These are phyloP conservation scores for Trinectes maculatus DNA, from an alignment of 2,113 vertebrate genomes.

Conservation along the genomic window DNA sequence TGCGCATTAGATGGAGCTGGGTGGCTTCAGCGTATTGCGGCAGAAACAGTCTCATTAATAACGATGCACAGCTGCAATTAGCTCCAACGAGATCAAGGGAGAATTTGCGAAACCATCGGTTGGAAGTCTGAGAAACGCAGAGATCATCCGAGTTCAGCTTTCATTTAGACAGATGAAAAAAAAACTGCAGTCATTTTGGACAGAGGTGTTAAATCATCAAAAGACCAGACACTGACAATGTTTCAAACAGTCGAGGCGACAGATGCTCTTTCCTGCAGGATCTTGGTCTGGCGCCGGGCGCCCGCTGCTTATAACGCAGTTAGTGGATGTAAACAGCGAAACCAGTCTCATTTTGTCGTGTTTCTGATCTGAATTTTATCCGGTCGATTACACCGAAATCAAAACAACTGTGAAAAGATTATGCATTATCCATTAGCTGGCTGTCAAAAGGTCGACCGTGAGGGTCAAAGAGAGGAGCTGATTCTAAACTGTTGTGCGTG, in stretches of 20 bases:
- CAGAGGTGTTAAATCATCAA: not conserved
- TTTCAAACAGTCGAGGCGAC: not conserved
- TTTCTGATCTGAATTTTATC: not conserved
- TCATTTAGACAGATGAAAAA: slow-evolving; percentile 9
- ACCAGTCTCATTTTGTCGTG: not conserved
- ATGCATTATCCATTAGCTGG: not conserved
- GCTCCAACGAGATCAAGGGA: slow-evolving; percentile 24
- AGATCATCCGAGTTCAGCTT: slow-evolving; percentile 8
- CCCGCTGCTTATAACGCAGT: not conserved
- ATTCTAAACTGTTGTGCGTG: too few relatives aligned
- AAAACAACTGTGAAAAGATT: not conserved
- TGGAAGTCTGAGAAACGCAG: slow-evolving; percentile 7
- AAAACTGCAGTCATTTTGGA: not conserved
- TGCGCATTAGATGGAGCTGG: slow-evolving; percentile 48
- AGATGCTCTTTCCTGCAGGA: not conserved
- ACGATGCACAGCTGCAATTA: slow-evolving; percentile 39
- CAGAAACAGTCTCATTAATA: too few relatives aligned
- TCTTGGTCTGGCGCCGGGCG: not conserved
- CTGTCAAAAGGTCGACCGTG: not conserved
- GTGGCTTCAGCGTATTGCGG: slow-evolving; percentile 45
- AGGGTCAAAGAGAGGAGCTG: too few relatives aligned
- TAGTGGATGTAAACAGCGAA: slow-evolving; percentile 8
- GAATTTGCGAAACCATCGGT: slow-evolving; percentile 14
- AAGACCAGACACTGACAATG: not conserved
- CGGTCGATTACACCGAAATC: not conserved